phyloP scores from a whole-genome alignment of 2,888 invertebrate species.

The Hydropsyche betteni region DNA sequence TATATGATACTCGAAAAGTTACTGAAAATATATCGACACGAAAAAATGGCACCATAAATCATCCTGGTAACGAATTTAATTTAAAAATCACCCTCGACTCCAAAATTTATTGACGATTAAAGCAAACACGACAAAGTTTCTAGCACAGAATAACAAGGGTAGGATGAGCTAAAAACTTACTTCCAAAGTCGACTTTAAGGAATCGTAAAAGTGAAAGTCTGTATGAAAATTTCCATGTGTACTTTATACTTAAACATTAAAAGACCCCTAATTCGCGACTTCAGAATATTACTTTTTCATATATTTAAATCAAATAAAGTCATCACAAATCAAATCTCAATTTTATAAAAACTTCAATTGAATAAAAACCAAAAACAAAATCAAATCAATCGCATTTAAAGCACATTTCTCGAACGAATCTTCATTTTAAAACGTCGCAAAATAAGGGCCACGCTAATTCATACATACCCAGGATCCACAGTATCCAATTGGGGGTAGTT shows the following conservation, averaged over 20 bases:
- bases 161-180: not conserved
- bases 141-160: not conserved
- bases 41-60: too few relatives aligned
- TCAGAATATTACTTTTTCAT: too few relatives aligned
- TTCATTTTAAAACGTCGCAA: not conserved
- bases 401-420: not conserved
- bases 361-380: not conserved
- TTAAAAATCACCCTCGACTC: not conserved
- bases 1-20: too few relatives aligned
- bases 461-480: not conserved
- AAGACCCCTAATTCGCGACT: not conserved
- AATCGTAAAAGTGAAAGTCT: conserved; percentile 19
- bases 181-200: not conserved
- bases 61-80: not conserved
- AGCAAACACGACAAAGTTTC: conserved; percentile 24
- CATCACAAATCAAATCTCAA: too few relatives aligned
- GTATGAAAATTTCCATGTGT: not conserved
- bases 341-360: too few relatives aligned
- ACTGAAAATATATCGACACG: too few relatives aligned
- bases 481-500: conserved; percentile 28
- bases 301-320: too few relatives aligned
- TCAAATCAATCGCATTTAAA: not conserved
- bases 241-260: not conserved
- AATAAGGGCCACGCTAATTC: not conserved
- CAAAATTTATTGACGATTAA: conserved; percentile 23